phyloP scores from a whole-genome alignment of 1,140 invertebrate genomes.

The Dreissena polymorpha region DNA sequence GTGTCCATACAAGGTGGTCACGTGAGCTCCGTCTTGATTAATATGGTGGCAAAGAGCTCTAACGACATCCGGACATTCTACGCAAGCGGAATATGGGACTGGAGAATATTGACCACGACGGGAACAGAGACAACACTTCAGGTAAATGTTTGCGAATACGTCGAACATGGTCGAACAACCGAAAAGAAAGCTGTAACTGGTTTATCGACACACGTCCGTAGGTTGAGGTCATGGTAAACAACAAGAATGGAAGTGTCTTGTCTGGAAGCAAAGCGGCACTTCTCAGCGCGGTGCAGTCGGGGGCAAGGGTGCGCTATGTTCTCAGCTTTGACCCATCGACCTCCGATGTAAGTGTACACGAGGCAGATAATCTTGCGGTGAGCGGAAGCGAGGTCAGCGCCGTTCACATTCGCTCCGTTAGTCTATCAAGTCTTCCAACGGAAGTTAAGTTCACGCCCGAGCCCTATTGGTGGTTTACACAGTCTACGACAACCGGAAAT shows the following conservation, averaged over 20 bases:
- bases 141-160: not conserved
- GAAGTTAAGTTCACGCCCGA: not conserved
- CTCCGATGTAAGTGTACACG: not conserved
- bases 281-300: not conserved
- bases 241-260: not conserved
- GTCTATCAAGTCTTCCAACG: not conserved
- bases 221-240: not conserved
- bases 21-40: constrained; percentile 6
- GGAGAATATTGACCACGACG: constrained; percentile 16
- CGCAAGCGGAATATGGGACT: not conserved
- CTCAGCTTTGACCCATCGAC: not conserved
- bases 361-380: constrained; percentile 16
- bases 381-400: constrained; percentile 3
- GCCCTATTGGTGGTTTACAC: constrained; percentile 22
- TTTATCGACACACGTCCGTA: constrained; percentile 17
- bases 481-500: constrained; percentile 14
- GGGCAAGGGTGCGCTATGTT: constrained; percentile 13
- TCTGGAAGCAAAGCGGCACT: constrained; percentile 14
- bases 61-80: not conserved
- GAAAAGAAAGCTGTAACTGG: not conserved
- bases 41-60: not conserved
- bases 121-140: constrained; percentile 14
- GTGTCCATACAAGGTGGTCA: constrained; percentile 4
- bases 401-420: constrained; percentile 12
- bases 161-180: not conserved